Percentiles rank a stretch among this genome's conserved stretches.
Conservation (phyloP, 2,113 vertebrate species). For the Gallinago undulata region DNA sequence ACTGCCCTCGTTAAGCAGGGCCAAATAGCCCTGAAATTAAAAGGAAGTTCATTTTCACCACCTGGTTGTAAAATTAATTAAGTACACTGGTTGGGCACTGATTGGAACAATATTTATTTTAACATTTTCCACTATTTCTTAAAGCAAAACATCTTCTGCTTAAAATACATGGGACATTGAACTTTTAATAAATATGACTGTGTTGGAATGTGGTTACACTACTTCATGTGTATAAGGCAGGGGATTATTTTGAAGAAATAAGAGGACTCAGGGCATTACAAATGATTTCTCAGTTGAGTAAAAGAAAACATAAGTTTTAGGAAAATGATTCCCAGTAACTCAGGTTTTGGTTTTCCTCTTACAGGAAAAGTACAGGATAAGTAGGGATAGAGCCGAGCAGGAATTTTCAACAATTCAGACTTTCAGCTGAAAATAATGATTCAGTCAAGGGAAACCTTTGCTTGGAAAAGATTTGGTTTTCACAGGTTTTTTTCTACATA, state of each 20-base stretch:
- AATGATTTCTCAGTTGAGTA: conserved; percentile 54
- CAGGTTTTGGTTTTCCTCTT: conserved; percentile 48
- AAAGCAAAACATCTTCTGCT: conserved; percentile 27
- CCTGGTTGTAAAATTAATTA: conserved; percentile 46
- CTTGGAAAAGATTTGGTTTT: conserved; percentile 13
- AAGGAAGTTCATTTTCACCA: conserved; percentile 39
- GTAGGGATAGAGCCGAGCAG: conserved; percentile 1
- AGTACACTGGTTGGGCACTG: neutral
- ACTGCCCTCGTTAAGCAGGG: neutral
- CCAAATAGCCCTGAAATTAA: neutral
- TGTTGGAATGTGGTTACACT: conserved; percentile 41
- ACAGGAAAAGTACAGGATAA: conserved; percentile 46
- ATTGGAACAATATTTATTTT: conserved; percentile 44
- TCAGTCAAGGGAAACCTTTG: neutral
- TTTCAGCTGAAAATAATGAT: conserved; percentile 43
- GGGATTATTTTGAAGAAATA: conserved; percentile 47
- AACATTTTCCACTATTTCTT: conserved; percentile 49
- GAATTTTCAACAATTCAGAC: conserved; percentile 53
- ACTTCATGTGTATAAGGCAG: conserved; percentile 7
- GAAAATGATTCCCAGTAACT: conserved; percentile 39
- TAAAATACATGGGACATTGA: conserved; percentile 35
- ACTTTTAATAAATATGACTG: conserved; percentile 35
- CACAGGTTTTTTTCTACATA: neutral
- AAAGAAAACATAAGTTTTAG: conserved; percentile 54
- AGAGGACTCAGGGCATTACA: conserved; percentile 4